Conservation (phyloP, 2,888 invertebrate species). For the Dolichopus griseipennis region DNA sequence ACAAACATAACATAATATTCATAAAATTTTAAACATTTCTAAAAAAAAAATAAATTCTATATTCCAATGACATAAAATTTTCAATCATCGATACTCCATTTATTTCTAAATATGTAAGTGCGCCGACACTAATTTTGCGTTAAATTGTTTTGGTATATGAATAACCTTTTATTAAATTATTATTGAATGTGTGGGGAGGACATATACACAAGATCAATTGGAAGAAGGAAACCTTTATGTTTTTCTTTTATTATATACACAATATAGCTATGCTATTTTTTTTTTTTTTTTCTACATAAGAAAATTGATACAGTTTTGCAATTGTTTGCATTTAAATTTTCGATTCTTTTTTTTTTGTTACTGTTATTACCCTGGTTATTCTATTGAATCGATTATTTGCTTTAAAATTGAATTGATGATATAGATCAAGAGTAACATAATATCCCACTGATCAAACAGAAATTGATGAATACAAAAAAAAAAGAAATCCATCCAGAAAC, state of each 20-base stretch:
- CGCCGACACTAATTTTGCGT: neutral
- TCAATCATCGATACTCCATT: too few relatives aligned
- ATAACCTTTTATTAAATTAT: neutral
- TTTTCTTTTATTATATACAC: too few relatives aligned
- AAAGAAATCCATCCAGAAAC: neutral
- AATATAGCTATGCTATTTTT: too few relatives aligned
- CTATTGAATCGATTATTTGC: neutral
- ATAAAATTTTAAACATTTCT: too few relatives aligned
- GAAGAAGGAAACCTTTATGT: too few relatives aligned
- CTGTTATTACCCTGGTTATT: neutral
- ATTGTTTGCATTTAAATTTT: too few relatives aligned
- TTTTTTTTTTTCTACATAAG: too few relatives aligned
- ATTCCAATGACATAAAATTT: too few relatives aligned
- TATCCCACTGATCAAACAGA: neutral
- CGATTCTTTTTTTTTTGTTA: too few relatives aligned
- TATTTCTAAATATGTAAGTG: neutral
- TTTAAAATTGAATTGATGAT: neutral
- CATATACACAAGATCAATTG: neutral
- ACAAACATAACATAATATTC: too few relatives aligned
- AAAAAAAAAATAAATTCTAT: too few relatives aligned
- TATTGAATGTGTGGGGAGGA: neutral
- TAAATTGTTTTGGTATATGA: conserved; percentile 1
- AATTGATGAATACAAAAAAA: neutral
- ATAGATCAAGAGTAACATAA: neutral
- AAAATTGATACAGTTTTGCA: too few relatives aligned